Conservation (phyloP, 1,140 invertebrate species). For the Subanguina moxae region DNA sequence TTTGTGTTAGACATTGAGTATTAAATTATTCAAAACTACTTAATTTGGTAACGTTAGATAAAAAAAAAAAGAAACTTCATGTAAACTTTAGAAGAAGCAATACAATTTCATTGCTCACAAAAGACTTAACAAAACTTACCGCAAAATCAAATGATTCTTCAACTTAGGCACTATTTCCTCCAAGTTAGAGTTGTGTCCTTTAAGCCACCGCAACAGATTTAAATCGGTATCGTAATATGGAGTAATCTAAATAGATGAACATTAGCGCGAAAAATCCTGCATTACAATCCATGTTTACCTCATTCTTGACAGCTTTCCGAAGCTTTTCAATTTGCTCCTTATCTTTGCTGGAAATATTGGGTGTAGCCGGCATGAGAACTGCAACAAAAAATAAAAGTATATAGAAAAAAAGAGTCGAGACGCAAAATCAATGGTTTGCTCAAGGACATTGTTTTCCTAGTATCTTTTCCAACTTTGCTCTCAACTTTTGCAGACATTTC, state of each 20-base stretch:
- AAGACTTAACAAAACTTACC: constrained; percentile 4
- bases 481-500: too few relatives aligned
- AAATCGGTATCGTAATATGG: constrained; percentile 59
- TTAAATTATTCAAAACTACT: too few relatives aligned
- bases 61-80: too few relatives aligned
- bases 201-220: constrained; percentile 57
- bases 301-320: constrained; percentile 17
- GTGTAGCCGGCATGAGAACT: not conserved
- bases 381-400: not conserved
- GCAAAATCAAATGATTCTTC: constrained; percentile 27
- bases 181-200: constrained; percentile 56
- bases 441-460: too few relatives aligned
- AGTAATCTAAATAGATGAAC: constrained; percentile 37
- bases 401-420: too few relatives aligned
- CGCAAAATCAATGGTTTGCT: too few relatives aligned
- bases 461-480: too few relatives aligned
- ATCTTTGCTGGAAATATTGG: constrained; percentile 4
- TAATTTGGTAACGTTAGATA: too few relatives aligned
- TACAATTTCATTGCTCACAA: not conserved
- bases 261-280: not conserved
- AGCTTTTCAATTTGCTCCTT: constrained; percentile 9
- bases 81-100: constrained; percentile 28
- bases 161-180: constrained; percentile 50
- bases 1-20: too few relatives aligned
- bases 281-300: constrained; percentile 7